phyloP scores from a whole-genome alignment of 2,888 invertebrate genomes.

The Drosophila quinaria region DNA sequence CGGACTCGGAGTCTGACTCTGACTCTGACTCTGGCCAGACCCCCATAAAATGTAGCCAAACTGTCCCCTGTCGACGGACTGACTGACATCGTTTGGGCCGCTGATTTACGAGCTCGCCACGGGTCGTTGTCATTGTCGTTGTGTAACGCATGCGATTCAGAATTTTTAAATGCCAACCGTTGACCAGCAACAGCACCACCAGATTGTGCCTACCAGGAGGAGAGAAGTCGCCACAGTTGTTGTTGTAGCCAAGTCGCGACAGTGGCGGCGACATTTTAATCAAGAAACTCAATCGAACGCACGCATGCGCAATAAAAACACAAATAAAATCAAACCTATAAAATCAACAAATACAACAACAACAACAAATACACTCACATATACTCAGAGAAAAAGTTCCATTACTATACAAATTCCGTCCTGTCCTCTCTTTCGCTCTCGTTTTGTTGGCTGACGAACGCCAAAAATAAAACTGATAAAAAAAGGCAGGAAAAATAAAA shows the following conservation, averaged over 20 bases:
- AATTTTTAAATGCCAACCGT: constrained; percentile 75
- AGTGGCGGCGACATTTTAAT: constrained; percentile 78
- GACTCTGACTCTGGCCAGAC: constrained; percentile 16
- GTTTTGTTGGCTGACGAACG: constrained; percentile 37
- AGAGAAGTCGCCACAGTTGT: constrained; percentile 29
- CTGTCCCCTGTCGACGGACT: constrained; percentile 34
- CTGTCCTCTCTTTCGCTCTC: constrained; percentile 38
- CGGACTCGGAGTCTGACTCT: constrained; percentile 1
- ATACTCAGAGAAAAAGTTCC: constrained; percentile 1
- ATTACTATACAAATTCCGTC: constrained; percentile 27
- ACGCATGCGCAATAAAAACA: constrained; percentile 84
- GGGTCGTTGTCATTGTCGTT: constrained; percentile 66
- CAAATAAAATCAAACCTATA: constrained; percentile 66
- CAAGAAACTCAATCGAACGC: constrained; percentile 83
- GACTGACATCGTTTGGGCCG: constrained; percentile 73
- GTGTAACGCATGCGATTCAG: constrained; percentile 83
- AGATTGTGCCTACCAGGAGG: background rate
- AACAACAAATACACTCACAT: constrained; percentile 21
- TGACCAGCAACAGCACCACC: constrained; percentile 61
- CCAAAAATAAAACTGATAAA: constrained; percentile 20
- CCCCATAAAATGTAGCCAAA: constrained; percentile 32
- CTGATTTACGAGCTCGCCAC: constrained; percentile 84
- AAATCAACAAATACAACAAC: constrained; percentile 45
- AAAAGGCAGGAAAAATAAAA: background rate
- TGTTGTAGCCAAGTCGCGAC: constrained; percentile 68